These are phyloP conservation scores for Venturia canescens DNA, from an alignment of 1,140 invertebrate species.

Conservation along the genomic window DNA sequence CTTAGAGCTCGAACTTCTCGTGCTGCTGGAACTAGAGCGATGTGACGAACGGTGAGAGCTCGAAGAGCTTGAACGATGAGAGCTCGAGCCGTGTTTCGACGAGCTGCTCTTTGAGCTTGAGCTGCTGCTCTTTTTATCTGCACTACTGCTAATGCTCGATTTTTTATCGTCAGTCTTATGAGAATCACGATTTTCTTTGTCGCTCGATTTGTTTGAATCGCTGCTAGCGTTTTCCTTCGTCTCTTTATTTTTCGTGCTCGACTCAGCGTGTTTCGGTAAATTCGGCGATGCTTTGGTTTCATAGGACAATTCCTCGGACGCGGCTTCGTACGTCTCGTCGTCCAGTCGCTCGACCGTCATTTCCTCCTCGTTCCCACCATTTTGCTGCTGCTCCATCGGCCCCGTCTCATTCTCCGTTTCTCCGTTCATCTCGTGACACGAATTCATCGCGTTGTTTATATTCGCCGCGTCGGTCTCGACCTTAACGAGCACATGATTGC, in stretches of 20 bases:
- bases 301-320: slow-evolving; percentile 47
- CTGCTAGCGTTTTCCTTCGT: slow-evolving; percentile 59
- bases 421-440: slow-evolving; percentile 61
- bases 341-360: slow-evolving; percentile 51
- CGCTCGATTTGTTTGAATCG: slow-evolving; percentile 70
- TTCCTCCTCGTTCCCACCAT: slow-evolving; percentile 45
- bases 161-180: slow-evolving; percentile 73
- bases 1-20: slow-evolving; percentile 65
- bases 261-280: slow-evolving; percentile 1
- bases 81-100: slow-evolving; percentile 74
- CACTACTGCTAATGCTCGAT: slow-evolving; percentile 57
- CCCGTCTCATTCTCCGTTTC: slow-evolving; percentile 54
- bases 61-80: slow-evolving; percentile 39
- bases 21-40: slow-evolving; percentile 54
- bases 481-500: slow-evolving; percentile 84
- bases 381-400: slow-evolving; percentile 51
- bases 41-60: slow-evolving; percentile 55
- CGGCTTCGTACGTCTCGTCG: slow-evolving; percentile 31
- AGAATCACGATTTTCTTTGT: slow-evolving; percentile 73
- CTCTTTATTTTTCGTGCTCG: slow-evolving; percentile 52
- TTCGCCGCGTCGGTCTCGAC: slow-evolving; percentile 75
- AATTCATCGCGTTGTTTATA: slow-evolving; percentile 62
- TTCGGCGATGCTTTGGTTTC: slow-evolving; percentile 62
- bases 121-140: slow-evolving; percentile 74
- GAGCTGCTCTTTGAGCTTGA: slow-evolving; percentile 57